Evolutionary conservation across 92 coral and sea anemone species (phyloP), one percentile per base, ranked within the genome.

Genomic region (Pocillopora grandis): DNA sequence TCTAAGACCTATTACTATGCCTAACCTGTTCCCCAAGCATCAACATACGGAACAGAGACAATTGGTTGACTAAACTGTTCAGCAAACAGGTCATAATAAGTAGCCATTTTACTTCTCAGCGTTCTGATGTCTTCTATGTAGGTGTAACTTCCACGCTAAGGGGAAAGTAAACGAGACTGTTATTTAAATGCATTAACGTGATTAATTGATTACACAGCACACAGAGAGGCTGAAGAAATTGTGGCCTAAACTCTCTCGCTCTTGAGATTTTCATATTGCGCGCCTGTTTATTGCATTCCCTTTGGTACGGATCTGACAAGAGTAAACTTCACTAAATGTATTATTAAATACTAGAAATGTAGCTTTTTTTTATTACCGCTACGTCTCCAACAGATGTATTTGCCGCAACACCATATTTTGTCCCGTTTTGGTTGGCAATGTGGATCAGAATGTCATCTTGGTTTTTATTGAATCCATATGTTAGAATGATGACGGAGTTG

Each of bases 21-120:
- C 66, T 58, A 75, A 88, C 90, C 90, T 66, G 84, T 80, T 33
- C 90, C 90, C 56, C 79, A 88, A 57, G 90, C 90, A 21, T 88
- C 90, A n/a, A 70, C 80, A 72, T 88, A 88, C 6, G 90, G 90
- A 3, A 88, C 90, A 18, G 90, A 88, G 36, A 88, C 72, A 11
- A 85, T 62, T 5, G 81, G 89, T 56, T 56, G 62, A 27, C 33
- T 27, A 18, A 62, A 55, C 35, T 61, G 57, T n/a, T 42, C 63
- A 14, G 84, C 79, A 58, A 88, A 88, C 4, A 79, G 75, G 33
- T 79, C 82, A 35, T 87, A 90, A 31, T 91, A 91, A 18, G 83
- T 70, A 18, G 89, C 91, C 87, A 91, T 85, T 64, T 80, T 21
- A 31, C 69, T 78, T 57, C 94, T 82, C 10, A 91, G 87, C 33